Conservation (phyloP, 2,888 invertebrate genomes). For the Litoditis marina region DNA sequence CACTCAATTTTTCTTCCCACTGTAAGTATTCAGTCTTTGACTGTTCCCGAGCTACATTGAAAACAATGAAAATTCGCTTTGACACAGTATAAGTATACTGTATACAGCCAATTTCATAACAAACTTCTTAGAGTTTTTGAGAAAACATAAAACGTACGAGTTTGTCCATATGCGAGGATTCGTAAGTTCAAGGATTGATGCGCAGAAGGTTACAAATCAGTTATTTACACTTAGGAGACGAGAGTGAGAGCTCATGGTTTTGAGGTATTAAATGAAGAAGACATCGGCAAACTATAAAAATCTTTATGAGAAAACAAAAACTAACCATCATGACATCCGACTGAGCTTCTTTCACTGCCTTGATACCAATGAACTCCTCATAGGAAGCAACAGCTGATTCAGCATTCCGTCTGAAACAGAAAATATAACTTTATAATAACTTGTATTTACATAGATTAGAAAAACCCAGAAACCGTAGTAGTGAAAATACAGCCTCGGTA, state of each 20-base stretch:
- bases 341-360: conserved; percentile 76
- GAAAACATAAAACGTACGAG: too few species aligned
- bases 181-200: background rate
- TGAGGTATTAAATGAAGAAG: background rate
- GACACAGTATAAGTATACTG: background rate
- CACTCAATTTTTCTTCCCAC: conserved; percentile 70
- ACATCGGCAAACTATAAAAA: conserved; percentile 6
- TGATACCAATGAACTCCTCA: conserved; percentile 70
- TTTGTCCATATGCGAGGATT: too few species aligned
- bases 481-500: too few species aligned
- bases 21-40: conserved; percentile 36
- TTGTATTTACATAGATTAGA: too few species aligned
- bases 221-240: too few species aligned
- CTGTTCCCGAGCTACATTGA: too few species aligned
- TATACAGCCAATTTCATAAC: background rate
- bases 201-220: too few species aligned
- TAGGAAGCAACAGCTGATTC: conserved; percentile 38
- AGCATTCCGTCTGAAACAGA: conserved; percentile 21
- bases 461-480: too few species aligned
- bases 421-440: too few species aligned
- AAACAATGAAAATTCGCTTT: background rate
- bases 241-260: background rate
- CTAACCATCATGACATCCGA: conserved; percentile 70
- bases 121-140: too few species aligned
- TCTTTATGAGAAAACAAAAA: conserved; percentile 7